Base-by-base conservation (phyloP, 2,888 invertebrate species). In the Trilocha varians region DNA sequence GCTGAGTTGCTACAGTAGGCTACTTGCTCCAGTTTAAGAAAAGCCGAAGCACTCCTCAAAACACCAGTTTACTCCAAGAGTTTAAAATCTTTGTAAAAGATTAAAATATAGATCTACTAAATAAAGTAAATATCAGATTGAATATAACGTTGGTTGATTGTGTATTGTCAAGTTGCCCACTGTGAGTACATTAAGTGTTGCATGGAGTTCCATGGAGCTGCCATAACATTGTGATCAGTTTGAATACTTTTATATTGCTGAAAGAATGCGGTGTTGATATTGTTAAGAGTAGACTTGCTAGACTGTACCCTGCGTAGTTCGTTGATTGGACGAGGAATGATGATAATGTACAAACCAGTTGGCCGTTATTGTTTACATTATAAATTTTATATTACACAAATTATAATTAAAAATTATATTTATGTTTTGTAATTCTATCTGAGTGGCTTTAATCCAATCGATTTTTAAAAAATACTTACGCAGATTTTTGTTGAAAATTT, bases 231-330 rank as follows among this genome's bases (percentile, higher is more conserved):
- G 83, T 84, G 85, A 85, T 84, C 79, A 71, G 80, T 83, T 84
- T 85, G 77, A 84, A 79, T 84, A 85, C 82, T 84, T 85, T 84
- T 85, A 83, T 83, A 83, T 76, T 80, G 78, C 79, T 74, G 78
- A 74, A 68, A 71, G 78, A 70, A 67, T 75, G 72, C 71, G 73
- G 63, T 70, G 70, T 74, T 75, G 68, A 66, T 79, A 78, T 70
- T 76, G 69, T 74, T 82, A 84, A 83, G 82, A 64, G 65, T 85
- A 84, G 85, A 82, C 71, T 65, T 80, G 85, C 83, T 85, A 85
- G 84, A 78, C 64, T 78, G 69, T 75, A 72, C 55, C 61, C 67
- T 78, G 79, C 74, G 78, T 74, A 70, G 64, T 64, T 57, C 53
- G 50, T 75, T 77, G 82, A 80, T 84, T 84, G 84, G 84, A 78